Conservation (phyloP, 2,113 vertebrate genomes). For the Labeo catla region DNA sequence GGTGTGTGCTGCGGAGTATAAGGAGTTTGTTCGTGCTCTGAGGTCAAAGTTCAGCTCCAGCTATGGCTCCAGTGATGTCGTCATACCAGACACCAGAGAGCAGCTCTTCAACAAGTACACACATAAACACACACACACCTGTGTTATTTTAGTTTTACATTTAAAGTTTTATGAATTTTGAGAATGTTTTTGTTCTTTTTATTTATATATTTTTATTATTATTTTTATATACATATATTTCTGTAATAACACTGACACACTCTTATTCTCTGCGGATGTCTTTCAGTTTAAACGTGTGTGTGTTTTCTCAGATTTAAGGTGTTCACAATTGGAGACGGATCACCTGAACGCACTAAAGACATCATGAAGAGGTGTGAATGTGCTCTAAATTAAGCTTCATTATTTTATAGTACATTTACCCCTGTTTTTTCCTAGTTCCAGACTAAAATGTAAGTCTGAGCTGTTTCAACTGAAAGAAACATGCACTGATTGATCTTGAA, state of each 20-base stretch:
- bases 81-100: constrained; percentile 85
- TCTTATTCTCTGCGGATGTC: not conserved
- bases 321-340: not conserved
- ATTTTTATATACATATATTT: too few species aligned
- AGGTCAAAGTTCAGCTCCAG: constrained; percentile 88
- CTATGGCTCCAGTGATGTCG: constrained; percentile 68
- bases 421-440: too few species aligned
- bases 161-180: too few species aligned
- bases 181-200: too few species aligned
- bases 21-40: constrained; percentile 85
- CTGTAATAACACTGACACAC: not conserved
- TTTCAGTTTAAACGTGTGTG: constrained; percentile 16
- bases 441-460: too few species aligned
- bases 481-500: too few species aligned
- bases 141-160: too few species aligned
- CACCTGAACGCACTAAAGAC: not conserved
- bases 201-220: too few species aligned
- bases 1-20: constrained; percentile 87
- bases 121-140: constrained; percentile 59
- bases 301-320: constrained; percentile 23
- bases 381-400: not conserved
- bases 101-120: constrained; percentile 86
- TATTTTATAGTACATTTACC: too few species aligned
- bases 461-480: too few species aligned
- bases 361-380: not conserved